These are phyloP conservation scores for Antitype chi DNA, from an alignment of 2,888 invertebrate species.

Conservation along the genomic window DNA sequence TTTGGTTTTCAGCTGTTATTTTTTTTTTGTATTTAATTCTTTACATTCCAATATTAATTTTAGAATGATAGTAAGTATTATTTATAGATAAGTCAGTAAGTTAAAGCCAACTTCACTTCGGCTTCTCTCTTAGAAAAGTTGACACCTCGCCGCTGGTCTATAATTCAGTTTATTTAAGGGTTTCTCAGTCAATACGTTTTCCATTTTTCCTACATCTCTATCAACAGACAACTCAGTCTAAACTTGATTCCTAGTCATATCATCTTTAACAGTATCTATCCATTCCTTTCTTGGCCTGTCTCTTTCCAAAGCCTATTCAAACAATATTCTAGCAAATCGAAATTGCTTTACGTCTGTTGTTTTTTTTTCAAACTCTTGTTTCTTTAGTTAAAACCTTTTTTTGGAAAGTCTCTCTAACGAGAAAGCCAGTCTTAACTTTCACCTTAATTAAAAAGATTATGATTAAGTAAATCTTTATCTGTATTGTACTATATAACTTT, in stretches of 20 bases:
- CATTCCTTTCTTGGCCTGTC: no score
- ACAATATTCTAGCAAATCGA: background rate
- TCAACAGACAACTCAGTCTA: background rate
- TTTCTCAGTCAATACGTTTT: background rate
- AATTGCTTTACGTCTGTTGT: background rate
- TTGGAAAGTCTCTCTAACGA: constrained; percentile 17
- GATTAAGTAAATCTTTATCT: constrained; percentile 49
- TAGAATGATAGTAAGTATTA: no score
- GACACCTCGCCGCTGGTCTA: no score
- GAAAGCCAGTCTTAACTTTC: constrained; percentile 39
- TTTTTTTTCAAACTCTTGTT: background rate
- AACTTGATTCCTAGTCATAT: background rate
- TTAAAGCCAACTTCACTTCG: no score
- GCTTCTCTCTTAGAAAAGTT: no score
- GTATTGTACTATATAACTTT: constrained; percentile 48
- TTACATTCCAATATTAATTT: no score
- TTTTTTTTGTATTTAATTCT: no score
- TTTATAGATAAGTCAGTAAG: no score
- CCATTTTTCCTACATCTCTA: background rate
- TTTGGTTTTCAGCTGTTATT: no score
- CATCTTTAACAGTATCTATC: no score
- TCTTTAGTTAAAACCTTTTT: background rate
- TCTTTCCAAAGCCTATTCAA: background rate
- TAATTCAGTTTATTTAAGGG: background rate
- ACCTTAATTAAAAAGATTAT: constrained; percentile 42